These are phyloP conservation scores for Sebastes iracundus DNA, from an alignment of 2,797 vertebrate genomes.

Conservation along the genomic window DNA sequence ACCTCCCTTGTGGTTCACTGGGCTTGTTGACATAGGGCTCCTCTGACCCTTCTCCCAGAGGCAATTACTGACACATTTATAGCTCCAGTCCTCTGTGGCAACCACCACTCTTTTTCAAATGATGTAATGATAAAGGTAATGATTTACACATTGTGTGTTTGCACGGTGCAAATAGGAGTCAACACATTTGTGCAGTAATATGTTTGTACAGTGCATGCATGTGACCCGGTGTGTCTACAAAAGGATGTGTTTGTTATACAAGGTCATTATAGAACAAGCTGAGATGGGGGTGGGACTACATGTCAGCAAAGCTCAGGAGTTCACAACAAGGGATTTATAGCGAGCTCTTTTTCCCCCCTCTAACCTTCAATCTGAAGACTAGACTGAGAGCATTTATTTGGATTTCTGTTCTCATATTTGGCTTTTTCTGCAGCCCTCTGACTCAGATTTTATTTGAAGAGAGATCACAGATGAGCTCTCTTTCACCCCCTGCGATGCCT, in stretches of 20 bases:
- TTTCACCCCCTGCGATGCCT: conserved; percentile 26
- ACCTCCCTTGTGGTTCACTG: conserved; percentile 58
- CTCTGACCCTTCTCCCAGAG: conserved; percentile 48
- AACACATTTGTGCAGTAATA: conserved; percentile 4
- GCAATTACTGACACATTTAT: conserved; percentile 52
- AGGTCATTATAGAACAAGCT: conserved; percentile 15
- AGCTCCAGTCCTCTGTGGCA: conserved; percentile 18
- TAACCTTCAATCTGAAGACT: conserved; percentile 7
- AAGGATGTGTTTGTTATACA: conserved; percentile 13
- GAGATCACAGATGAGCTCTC: conserved; percentile 23
- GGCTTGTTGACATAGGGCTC: conserved; percentile 60
- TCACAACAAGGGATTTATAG: conserved; percentile 33
- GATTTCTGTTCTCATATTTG: conserved; percentile 16
- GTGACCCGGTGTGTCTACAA: not conserved
- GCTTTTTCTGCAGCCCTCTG: conserved; percentile 2
- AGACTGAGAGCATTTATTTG: conserved; percentile 25
- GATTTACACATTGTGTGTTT: conserved; percentile 15
- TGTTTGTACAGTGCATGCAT: conserved; percentile 1
- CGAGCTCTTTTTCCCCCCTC: not conserved
- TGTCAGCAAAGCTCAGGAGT: conserved; percentile 18
- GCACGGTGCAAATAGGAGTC: not conserved
- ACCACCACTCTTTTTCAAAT: conserved; percentile 13
- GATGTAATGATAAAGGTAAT: conserved; percentile 1
- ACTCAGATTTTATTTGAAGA: conserved; percentile 38
- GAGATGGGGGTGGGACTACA: not conserved